Base-by-base conservation (phyloP, 2,888 invertebrate species). In the Gymnosoma rotundatum region DNA sequence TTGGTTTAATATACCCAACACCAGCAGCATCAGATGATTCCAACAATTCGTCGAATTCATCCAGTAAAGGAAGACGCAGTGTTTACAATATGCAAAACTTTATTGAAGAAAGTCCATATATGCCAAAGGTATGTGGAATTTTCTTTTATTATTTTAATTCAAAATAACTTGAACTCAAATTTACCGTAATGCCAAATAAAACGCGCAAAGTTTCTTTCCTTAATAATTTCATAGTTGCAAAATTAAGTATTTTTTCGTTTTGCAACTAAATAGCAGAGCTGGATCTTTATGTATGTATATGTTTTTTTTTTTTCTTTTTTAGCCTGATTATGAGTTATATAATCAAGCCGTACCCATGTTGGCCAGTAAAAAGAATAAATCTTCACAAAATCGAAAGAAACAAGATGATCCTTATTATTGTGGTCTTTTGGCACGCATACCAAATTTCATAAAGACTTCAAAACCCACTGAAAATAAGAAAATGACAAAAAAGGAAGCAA, bases 341-440 rank as follows among this genome's bases (percentile, higher is more conserved):
- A 88, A 89, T 83, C 88, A 88, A 86, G 84, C 89, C 69, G 87
- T 88, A 85, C 85, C 89, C 25, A 88, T 89, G n/a, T 81, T 89
- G 56, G 73, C 88, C 54, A 88, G 88, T 72, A 90, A 90, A 83
- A 90, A 90, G 83, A 85, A 86, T 60, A 87, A 87, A 80, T 72
- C 78, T 36, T 85, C 87, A 56, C 87, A 87, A 63, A 89, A 90
- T 76, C 91, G 92, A 25, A 91, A 92, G 66, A 91, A 92, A 74
- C 92, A 92, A 94, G 95, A 95, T 89, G 95, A 95, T 89, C 95
- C 95, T 14, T 95, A 95, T 90, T 95, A 95, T 88, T 95, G 95
- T 88, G 95, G 95, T 52, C 93, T 95, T 73, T 92, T 94, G 87
- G 95, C 95, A 50, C 93, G 95, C 83, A 95, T 95, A 82, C 95